Base-by-base conservation (phyloP, 2,797 vertebrate species). In the Octomys mimax region DNA sequence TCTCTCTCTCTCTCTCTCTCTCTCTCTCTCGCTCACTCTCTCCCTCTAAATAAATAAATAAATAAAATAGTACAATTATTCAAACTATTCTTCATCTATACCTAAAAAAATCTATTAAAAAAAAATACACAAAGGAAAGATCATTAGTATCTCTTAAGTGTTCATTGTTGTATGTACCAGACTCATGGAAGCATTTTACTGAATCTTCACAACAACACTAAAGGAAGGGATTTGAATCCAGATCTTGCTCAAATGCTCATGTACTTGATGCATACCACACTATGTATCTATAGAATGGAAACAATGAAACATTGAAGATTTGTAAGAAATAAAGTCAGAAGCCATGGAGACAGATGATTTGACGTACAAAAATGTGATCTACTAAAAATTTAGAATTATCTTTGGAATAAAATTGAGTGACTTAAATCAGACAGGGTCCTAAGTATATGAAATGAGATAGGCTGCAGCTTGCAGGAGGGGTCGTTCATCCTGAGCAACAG, bases 301-400 rank as follows among this genome's bases (percentile, higher is more conserved):
- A 36, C 21, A 61, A 86, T 62, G 70, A 21, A 21, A 31, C 36
- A 75, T 24, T 70, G 28, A 90, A 78, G 39, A 80, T 7, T 62
- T 39, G 54, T 79, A 0, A 85, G n/a, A 94, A 94, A 62, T 62
- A 70, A 39, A 59, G 31, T 83, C 75, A 28, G 31, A 89, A 66
- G 33, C 79, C 75, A 18, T 22, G 28, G 54, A 6, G 36, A 92
- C 28, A 77, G 64, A 31, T 36, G 33, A 77, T 89, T 81, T 90
- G 28, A 31, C 79, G 49, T 89, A 71, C 9, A 46, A 85, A 96
- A 85, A 77, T 73, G 2, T 75, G 18, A 57, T 57, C 16, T 57
- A 16, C 54, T 57, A 57, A 57, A 57, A 57, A 18, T 57, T 16
- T 57, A 57, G 54, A 57, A 57, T 96, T 95, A 71, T 54, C 52